Base-by-base conservation (phyloP, 2,113 vertebrate genomes). In the Pedionomus torquatus region DNA sequence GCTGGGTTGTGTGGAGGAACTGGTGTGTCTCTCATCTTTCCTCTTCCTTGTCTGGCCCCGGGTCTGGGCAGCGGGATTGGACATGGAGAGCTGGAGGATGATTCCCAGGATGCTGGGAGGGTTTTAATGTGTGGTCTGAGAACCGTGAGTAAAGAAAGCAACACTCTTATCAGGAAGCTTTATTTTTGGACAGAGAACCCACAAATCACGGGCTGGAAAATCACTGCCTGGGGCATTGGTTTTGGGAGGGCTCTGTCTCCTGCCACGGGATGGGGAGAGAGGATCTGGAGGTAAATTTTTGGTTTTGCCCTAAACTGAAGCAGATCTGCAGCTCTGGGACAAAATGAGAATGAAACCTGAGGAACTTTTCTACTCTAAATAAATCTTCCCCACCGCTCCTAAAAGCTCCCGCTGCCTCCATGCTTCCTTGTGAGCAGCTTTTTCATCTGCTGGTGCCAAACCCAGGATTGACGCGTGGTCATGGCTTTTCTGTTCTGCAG, bases 391-490 rank as follows among this genome's bases (percentile, higher is more conserved):
- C 3, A 1, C 80, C 7, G 35, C 11, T 41, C 30, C 44, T 28
- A 25, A 25, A 37, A 31, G 54, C 54, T 58, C 24, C 33, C 3
- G 41, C 41, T 55, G 49, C 37, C 60, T 21, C 61, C 5, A 3
- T 4, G 7, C 17, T 52, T 41, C 21, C 37, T 58, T 9, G 35
- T 3, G 18, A n/a, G 60, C 39, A 7, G 49, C 49, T 44, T 10
- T 30, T 23, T 49, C 3, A 3, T 18, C 55, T 16, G 10, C 23
- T 2, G 6, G 43, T 8, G 43, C 52, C 17, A 11, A 26, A 58
- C 10, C 43, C 8, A 0, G 54, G 35, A 33, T 17, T 4, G 21
- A 15, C 2, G 5, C 4, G 8, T 5, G 79, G 43, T 48, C 13
- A 3, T 10, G 54, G 43, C 6, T 11, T 25, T 41, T 74, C 51